Base-by-base conservation (phyloP, 2,113 vertebrate genomes). In the Cyphomyrus discorhynchus region DNA sequence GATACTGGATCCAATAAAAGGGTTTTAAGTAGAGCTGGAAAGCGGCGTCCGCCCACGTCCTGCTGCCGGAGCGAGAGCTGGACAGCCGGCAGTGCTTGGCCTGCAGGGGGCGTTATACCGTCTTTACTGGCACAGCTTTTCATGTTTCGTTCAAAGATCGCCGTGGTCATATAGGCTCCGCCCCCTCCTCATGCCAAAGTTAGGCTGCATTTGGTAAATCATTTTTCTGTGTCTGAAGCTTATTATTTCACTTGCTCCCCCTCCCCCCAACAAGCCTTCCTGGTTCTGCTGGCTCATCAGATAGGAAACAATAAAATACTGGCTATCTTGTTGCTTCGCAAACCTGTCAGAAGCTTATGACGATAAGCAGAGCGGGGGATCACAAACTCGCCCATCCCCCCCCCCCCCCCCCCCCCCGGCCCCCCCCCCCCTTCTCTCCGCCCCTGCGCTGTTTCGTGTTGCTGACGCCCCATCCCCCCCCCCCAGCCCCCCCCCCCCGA, bases 291-390 rank as follows among this genome's bases (percentile, higher is more conserved):
- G 87, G 42, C 87, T 83, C 31, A 50, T 53, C 35, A 52, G 88
- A 42, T 42, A 56, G 88, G 77, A 87, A 87, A 53, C 85, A 9
- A 53, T 87, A 87, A 87, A 87, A 87, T 31, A 53, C 45, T 39
- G 27, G n/a, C 9, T 31, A 87, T 87, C 85, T 50, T 24, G 46
- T 52, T 86, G 47, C 84, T 86, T n/a, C 13, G 80, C 39, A 66
- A 50, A 45, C 47, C 83, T 85, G 46, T 50, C n/a, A 86, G 45
- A 27, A 50, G 45, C 47, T 46, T 45, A 50, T 47, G 45, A 49
- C 10, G 46, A 85, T 45, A 85, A 46, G 62, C 62, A 70, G 62
- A n/a, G 45, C 1, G 3, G 82, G 82, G 42, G 19, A 83, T 46
- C 39, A 45, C 19, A n/a, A 8, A 3, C 66, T 9, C 17, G 17